Evolutionary conservation across 2,113 vertebrate genomes (phyloP).

Genomic region (Hyperopisus bebe): DNA sequence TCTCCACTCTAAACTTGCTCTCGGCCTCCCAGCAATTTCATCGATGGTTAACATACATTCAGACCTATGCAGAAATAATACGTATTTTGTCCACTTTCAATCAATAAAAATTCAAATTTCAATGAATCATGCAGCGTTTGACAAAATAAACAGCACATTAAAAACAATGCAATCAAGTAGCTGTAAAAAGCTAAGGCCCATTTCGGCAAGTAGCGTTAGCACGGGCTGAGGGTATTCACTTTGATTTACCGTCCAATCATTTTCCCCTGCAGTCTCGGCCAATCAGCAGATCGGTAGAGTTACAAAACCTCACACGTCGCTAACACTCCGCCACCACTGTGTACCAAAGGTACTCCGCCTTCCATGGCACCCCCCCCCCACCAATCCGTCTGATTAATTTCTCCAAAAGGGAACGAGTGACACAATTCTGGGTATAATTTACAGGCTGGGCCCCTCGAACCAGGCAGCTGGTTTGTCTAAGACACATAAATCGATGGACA

Average conservation of each 20-base stretch:
- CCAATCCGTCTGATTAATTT: neutral
- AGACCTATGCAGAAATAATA: neutral
- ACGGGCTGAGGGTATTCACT: neutral
- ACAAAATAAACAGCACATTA: conserved; percentile 8
- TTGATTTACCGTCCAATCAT: neutral
- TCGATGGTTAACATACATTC: neutral
- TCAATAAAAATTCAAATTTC: neutral
- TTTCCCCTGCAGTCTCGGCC: neutral
- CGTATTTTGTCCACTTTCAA: neutral
- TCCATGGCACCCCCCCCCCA: neutral
- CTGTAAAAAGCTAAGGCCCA: neutral
- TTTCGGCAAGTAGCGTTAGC: neutral
- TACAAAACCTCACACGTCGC: neutral
- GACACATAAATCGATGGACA: neutral
- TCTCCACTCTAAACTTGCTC: neutral
- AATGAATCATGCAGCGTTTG: neutral
- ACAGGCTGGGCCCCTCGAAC: neutral
- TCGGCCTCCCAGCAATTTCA: neutral
- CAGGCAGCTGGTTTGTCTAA: conserved; percentile 5
- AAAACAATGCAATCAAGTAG: neutral
- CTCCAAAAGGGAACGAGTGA: neutral
- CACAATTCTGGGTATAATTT: conserved; percentile 1
- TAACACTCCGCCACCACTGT: neutral
- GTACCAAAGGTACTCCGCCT: neutral
- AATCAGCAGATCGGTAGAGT: neutral